phyloP scores from a whole-genome alignment of 2,888 invertebrate genomes.

The Autographa gamma region DNA sequence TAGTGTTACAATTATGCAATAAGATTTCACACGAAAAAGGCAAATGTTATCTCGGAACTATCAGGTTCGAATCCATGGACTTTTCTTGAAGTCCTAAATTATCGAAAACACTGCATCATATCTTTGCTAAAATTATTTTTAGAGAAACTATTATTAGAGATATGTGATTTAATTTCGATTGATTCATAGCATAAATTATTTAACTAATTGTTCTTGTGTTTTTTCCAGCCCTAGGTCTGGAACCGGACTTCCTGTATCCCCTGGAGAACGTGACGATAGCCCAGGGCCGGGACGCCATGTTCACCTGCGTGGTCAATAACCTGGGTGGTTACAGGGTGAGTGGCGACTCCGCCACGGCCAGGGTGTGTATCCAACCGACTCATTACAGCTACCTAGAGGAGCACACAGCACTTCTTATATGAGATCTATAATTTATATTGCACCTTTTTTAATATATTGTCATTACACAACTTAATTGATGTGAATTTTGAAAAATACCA shows the following conservation, averaged over 20 bases:
- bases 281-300: slow-evolving; percentile 94
- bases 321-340: slow-evolving; percentile 96
- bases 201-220: not conserved
- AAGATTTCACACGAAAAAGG: no score
- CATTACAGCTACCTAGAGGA: slow-evolving; percentile 86
- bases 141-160: no score
- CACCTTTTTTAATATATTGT: slow-evolving; percentile 9
- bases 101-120: no score
- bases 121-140: no score
- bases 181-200: not conserved
- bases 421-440: slow-evolving; percentile 80
- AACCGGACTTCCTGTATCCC: slow-evolving; percentile 94
- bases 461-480: not conserved
- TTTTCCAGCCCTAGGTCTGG: slow-evolving; percentile 92
- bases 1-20: no score
- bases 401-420: slow-evolving; percentile 82
- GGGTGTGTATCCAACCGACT: slow-evolving; percentile 93
- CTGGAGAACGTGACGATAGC: slow-evolving; percentile 95
- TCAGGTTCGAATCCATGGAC: no score
- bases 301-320: slow-evolving; percentile 96
- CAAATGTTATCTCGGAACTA: no score
- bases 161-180: no score
- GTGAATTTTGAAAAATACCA: no score
- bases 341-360: slow-evolving; percentile 95
- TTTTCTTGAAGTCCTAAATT: no score